Evolutionary conservation across 2,113 vertebrate genomes (phyloP).

Genomic region (Stigmatopora argus): DNA sequence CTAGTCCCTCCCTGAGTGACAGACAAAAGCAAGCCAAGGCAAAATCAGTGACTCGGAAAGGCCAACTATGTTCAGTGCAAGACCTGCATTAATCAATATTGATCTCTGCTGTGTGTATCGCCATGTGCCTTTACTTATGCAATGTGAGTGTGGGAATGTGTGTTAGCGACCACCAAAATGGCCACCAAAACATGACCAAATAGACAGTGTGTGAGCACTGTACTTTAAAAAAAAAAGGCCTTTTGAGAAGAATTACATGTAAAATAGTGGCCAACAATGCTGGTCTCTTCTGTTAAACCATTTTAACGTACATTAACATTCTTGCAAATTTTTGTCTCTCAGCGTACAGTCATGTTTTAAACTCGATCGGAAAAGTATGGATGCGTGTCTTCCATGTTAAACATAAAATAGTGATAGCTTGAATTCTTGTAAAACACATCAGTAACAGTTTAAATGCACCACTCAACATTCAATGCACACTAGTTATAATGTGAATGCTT

Average conservation of each 20-base stretch:
- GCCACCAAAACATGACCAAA: slow-evolving; percentile 32
- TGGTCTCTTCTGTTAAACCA: background rate
- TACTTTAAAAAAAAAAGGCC: slow-evolving; percentile 31
- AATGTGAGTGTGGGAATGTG: slow-evolving; percentile 8
- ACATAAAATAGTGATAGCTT: too few species aligned
- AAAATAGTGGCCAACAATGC: background rate
- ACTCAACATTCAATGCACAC: background rate
- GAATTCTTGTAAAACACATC: background rate
- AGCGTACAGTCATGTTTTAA: background rate
- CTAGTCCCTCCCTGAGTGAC: slow-evolving; percentile 8
- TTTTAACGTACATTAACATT: background rate
- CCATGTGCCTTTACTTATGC: slow-evolving; percentile 18
- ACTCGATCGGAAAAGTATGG: background rate
- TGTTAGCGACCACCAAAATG: slow-evolving; percentile 37
- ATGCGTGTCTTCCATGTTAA: background rate
- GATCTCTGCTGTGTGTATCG: slow-evolving; percentile 34
- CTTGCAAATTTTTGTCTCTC: background rate
- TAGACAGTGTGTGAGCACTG: background rate
- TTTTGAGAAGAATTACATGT: background rate
- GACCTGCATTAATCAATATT: slow-evolving; percentile 54
- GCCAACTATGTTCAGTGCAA: slow-evolving; percentile 37
- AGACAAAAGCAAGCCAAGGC: slow-evolving; percentile 21
- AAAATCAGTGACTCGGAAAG: slow-evolving; percentile 38
- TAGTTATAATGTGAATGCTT: background rate
- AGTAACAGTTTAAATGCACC: background rate